phyloP scores from a whole-genome alignment of 2,113 vertebrate genomes.

The Mesembrinibis cayennensis region DNA sequence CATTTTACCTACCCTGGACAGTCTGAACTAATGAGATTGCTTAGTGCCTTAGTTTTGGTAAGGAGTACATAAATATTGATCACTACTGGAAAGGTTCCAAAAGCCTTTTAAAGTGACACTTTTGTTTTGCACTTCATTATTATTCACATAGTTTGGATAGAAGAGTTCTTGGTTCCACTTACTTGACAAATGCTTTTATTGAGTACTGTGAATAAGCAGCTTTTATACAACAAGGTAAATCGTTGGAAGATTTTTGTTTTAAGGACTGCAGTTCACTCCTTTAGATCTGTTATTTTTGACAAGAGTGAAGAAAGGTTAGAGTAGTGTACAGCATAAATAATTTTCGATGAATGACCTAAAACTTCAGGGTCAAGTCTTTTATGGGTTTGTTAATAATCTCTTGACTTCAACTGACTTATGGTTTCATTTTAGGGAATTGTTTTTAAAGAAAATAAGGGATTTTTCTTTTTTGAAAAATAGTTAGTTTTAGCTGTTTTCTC shows the following conservation, averaged over 20 bases:
- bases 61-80: not conserved
- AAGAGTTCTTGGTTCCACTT: not conserved
- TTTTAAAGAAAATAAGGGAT: not conserved
- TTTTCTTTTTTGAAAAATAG: not conserved
- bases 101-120: not conserved
- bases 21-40: not conserved
- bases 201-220: not conserved
- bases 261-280: not conserved
- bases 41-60: not conserved
- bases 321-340: constrained; percentile 32
- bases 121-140: not conserved
- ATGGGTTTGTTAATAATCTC: constrained; percentile 27
- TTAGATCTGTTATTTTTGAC: constrained; percentile 14
- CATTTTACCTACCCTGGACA: not conserved
- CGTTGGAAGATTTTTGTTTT: not conserved
- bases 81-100: not conserved
- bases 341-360: constrained; percentile 40
- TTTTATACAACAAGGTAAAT: not conserved
- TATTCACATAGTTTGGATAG: not conserved
- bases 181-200: not conserved
- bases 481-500: not conserved
- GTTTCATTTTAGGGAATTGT: not conserved
- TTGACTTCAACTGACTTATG: not conserved
- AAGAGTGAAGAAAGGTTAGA: constrained; percentile 7
- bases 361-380: constrained; percentile 17